Conservation (phyloP, 2,888 invertebrate species). For the Diarsia brunnea region DNA sequence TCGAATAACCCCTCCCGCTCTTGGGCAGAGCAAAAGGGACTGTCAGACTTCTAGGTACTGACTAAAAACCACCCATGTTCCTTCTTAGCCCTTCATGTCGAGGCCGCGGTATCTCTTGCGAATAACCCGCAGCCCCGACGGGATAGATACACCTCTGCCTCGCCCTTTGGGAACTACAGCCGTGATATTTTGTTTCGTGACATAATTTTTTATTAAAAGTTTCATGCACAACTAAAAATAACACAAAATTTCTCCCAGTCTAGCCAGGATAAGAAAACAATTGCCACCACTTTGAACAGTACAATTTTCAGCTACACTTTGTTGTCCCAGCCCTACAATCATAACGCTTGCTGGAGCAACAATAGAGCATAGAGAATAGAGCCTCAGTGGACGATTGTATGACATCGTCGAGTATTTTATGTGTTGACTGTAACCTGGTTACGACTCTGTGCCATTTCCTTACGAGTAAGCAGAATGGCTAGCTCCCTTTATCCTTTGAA, state of each 20-base stretch:
- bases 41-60: no score
- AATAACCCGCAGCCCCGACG: no score
- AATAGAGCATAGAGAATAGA: constrained; percentile 42
- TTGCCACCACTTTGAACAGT: neutral
- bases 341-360: constrained; percentile 55
- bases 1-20: no score
- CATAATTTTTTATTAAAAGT: no score
- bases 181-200: no score
- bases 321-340: constrained; percentile 47
- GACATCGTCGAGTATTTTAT: constrained; percentile 67
- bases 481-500: constrained; percentile 16
- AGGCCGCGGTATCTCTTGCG: no score
- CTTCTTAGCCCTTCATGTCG: no score
- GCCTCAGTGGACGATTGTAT: constrained; percentile 51
- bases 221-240: neutral
- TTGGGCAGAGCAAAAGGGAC: no score
- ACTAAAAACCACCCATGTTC: no score
- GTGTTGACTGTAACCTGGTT: constrained; percentile 57
- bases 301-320: neutral
- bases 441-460: constrained; percentile 56
- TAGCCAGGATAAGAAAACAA: neutral
- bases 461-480: constrained; percentile 12
- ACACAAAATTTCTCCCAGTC: neutral
- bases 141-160: no score
- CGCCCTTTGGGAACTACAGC: no score